These are phyloP conservation scores for Hoplodrina ambigua DNA, from an alignment of 2,888 invertebrate genomes.

Conservation along the genomic window DNA sequence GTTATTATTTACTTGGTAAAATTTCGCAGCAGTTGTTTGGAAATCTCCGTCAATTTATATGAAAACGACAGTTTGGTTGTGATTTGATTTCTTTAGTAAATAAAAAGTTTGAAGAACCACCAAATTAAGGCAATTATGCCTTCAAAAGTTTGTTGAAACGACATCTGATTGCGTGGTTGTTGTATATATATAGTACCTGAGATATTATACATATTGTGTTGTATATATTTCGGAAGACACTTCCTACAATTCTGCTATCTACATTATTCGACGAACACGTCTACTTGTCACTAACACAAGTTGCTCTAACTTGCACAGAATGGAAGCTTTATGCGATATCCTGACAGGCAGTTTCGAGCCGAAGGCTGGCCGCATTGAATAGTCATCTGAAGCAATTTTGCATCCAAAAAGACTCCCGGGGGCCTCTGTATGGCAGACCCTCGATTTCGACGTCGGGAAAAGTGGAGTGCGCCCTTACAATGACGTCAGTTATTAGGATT, in stretches of 20 bases:
- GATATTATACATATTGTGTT: too few species aligned
- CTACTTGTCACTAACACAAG: constrained; percentile 40
- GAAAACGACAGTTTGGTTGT: constrained; percentile 60
- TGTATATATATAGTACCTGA: background rate
- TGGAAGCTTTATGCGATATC: constrained; percentile 63
- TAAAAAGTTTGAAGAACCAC: constrained; percentile 54
- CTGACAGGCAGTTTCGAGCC: constrained; percentile 71
- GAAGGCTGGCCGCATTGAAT: constrained; percentile 74
- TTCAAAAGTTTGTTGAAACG: constrained; percentile 34
- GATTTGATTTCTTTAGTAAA: constrained; percentile 62
- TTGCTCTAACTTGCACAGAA: constrained; percentile 46
- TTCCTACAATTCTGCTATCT: background rate
- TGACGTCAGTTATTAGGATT: constrained; percentile 68
- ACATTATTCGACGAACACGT: constrained; percentile 19
- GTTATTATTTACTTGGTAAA: constrained; percentile 66
- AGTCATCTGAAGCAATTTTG: constrained; percentile 79
- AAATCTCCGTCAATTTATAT: constrained; percentile 58
- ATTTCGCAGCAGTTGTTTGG: constrained; percentile 52
- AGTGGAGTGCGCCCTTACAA: constrained; percentile 64
- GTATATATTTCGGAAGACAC: constrained; percentile 4
- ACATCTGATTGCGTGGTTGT: constrained; percentile 28
- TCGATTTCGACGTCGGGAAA: constrained; percentile 57
- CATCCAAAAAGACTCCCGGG: constrained; percentile 74
- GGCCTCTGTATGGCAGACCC: constrained; percentile 69
- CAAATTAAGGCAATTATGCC: constrained; percentile 51